Conservation (phyloP, 2,113 vertebrate species). For the Psittacula cyanocephala region DNA sequence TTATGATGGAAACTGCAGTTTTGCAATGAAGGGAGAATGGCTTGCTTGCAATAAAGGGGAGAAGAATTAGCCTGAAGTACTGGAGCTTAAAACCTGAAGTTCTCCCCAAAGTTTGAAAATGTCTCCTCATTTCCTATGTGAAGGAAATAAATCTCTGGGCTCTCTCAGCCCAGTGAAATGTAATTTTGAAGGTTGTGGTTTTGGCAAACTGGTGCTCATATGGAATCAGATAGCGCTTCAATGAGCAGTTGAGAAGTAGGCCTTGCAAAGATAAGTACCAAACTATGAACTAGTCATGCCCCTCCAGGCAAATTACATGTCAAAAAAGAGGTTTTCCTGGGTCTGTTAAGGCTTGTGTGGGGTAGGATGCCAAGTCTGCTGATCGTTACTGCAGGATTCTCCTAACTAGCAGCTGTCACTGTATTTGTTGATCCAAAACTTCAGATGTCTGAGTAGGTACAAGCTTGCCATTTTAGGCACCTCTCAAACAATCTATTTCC, state of each 20-base stretch:
- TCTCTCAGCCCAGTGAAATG: background rate
- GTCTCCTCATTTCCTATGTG: background rate
- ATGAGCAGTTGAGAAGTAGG: background rate
- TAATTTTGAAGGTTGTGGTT: background rate
- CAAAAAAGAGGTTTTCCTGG: background rate
- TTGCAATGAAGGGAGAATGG: background rate
- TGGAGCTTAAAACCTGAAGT: background rate
- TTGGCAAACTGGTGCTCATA: background rate
- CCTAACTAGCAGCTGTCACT: background rate
- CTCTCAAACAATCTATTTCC: background rate
- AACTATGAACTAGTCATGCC: background rate
- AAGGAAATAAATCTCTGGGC: background rate
- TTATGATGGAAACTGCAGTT: background rate
- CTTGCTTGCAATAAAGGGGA: background rate
- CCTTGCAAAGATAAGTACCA: background rate
- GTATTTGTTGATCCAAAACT: background rate
- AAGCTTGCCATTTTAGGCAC: background rate
- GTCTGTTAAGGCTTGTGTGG: background rate
- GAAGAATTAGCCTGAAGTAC: background rate
- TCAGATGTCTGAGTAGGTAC: background rate
- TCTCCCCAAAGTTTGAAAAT: background rate
- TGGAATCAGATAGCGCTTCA: background rate
- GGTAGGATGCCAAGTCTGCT: background rate
- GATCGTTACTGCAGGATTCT: background rate
- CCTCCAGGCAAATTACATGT: no score